Evolutionary conservation across 2,888 invertebrate genomes (phyloP).

Genomic region (Creontiades dilutus): DNA sequence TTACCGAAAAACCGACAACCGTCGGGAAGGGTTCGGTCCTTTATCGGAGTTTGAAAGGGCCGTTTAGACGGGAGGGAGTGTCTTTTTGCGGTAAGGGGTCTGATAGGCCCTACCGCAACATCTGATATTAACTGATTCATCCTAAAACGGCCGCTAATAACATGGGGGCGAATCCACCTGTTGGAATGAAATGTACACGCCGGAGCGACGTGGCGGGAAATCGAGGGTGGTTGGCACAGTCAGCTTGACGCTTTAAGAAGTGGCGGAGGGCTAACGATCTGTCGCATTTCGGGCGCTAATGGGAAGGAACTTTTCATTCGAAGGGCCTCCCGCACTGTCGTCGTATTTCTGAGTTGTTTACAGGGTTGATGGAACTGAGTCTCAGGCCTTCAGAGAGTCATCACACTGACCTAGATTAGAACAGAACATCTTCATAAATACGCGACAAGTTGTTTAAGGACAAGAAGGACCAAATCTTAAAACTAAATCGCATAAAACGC

Average conservation of each 20-base stretch:
- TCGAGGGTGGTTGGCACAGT: background rate
- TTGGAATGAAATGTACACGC: slow-evolving; percentile 56
- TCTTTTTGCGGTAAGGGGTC: slow-evolving; percentile 11
- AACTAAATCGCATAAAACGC: no score
- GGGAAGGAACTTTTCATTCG: background rate
- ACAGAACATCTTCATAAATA: no score
- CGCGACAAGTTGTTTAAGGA: no score
- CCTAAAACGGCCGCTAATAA: slow-evolving; percentile 53
- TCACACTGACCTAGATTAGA: no score
- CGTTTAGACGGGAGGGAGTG: background rate
- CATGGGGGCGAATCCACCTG: slow-evolving; percentile 42
- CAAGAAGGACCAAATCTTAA: no score
- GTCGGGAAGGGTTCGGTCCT: background rate
- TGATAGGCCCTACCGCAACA: slow-evolving; percentile 45
- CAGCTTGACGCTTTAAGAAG: background rate
- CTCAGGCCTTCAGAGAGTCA: no score
- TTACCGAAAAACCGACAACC: background rate
- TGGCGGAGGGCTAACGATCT: slow-evolving; percentile 1
- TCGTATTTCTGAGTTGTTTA: no score
- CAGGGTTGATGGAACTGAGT: no score
- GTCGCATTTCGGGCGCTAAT: slow-evolving; percentile 25
- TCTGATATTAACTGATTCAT: slow-evolving; percentile 57
- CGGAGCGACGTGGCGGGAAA: background rate
- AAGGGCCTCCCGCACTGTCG: background rate
- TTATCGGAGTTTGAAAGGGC: background rate